These are phyloP conservation scores for Pseudomyrmex concolor DNA, from an alignment of 1,140 invertebrate genomes.

Conservation along the genomic window DNA sequence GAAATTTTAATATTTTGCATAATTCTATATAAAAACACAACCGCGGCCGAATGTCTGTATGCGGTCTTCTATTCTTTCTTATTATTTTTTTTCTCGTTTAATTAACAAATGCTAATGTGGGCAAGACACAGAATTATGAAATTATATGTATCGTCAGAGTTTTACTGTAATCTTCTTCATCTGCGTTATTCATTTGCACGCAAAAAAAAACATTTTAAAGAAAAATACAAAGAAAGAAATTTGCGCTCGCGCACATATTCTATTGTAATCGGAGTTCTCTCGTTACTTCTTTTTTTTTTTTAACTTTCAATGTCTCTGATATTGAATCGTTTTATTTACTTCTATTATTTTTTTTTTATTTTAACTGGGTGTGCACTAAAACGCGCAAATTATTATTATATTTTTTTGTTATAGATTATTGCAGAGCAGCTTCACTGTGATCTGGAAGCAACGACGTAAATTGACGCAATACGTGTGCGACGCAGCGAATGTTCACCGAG, in stretches of 20 bases:
- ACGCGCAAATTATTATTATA: background rate
- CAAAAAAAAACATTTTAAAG: background rate
- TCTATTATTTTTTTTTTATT: background rate
- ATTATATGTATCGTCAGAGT: background rate
- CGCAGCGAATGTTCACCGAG: too few relatives aligned
- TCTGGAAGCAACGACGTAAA: slow-evolving; percentile 33
- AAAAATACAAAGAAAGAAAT: background rate
- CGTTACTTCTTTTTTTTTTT: too few relatives aligned
- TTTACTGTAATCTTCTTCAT: background rate
- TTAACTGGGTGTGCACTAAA: background rate
- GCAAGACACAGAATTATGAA: background rate
- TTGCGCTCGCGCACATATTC: too few relatives aligned
- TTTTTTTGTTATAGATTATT: slow-evolving; percentile 53
- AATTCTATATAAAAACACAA: slow-evolving; percentile 5
- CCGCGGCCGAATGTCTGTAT: background rate
- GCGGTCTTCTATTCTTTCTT: background rate
- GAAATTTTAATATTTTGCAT: background rate
- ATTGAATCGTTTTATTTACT: background rate
- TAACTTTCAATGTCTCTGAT: background rate
- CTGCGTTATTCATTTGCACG: slow-evolving; percentile 9
- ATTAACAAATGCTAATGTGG: slow-evolving; percentile 15
- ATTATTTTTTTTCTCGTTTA: background rate
- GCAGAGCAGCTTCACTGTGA: slow-evolving; percentile 3
- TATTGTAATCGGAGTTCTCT: too few relatives aligned
- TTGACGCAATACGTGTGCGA: too few relatives aligned